These are phyloP conservation scores for Zaprionus ghesquierei DNA, from an alignment of 1,140 invertebrate genomes.

Conservation along the genomic window DNA sequence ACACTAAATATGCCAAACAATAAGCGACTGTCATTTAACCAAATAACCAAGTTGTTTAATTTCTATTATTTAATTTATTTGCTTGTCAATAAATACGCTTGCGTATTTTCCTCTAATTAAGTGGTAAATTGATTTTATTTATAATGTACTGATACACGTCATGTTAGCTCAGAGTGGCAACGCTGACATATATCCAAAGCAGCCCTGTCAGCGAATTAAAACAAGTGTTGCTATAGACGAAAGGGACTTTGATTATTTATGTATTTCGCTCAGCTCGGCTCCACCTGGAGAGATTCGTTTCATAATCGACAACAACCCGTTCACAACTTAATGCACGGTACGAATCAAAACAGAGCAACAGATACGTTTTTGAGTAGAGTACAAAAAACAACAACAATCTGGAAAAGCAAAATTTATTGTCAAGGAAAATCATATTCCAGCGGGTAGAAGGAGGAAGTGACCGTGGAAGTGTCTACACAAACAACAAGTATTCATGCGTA, in stretches of 20 bases:
- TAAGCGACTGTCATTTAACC: neutral
- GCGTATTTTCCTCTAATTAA: neutral
- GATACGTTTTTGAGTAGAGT: conserved; percentile 16
- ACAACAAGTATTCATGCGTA: neutral
- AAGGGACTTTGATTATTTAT: conserved; percentile 52
- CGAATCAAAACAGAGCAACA: conserved; percentile 33
- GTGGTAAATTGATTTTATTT: neutral
- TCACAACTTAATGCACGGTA: conserved; percentile 28
- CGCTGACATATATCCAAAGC: conserved; percentile 34
- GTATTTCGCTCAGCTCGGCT: conserved; percentile 41
- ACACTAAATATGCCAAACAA: conserved; percentile 1
- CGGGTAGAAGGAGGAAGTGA: conserved; percentile 28
- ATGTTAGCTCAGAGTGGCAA: conserved; percentile 49
- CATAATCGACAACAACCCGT: conserved; percentile 61
- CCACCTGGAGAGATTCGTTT: conserved; percentile 52
- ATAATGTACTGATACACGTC: conserved; percentile 49
- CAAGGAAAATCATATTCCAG: conserved; percentile 37
- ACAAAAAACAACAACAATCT: conserved; percentile 7
- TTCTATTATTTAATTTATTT: neutral
- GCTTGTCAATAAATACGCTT: neutral
- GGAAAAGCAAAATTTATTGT: conserved; percentile 40
- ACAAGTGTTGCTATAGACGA: conserved; percentile 44
- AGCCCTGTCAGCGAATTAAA: conserved; percentile 48
- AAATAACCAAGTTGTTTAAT: neutral
- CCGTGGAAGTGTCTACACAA: conserved; percentile 41